Conservation (phyloP, 2,888 invertebrate genomes). For the Eupithecia inturbata region DNA sequence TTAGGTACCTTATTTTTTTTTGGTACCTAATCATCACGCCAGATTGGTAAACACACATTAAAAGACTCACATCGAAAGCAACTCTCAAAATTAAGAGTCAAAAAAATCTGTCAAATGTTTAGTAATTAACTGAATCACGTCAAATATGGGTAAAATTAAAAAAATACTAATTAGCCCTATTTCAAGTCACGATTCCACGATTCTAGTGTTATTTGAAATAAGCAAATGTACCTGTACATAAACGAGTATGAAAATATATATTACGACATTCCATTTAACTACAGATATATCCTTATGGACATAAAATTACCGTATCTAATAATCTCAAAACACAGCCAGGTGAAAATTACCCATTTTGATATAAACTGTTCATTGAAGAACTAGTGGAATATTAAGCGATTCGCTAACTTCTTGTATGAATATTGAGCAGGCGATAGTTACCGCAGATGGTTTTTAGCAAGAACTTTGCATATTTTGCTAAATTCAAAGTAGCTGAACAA, state of each 20-base stretch:
- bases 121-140: not conserved
- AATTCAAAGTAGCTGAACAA: not conserved
- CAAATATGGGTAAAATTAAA: not conserved
- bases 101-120: not conserved
- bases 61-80: not conserved
- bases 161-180: not conserved
- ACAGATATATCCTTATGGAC: not conserved
- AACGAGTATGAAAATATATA: not conserved
- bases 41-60: not conserved
- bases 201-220: not conserved
- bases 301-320: not conserved
- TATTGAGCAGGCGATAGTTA: constrained; percentile 50
- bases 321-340: not conserved
- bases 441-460: constrained; percentile 34
- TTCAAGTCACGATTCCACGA: not conserved
- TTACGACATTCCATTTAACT: not conserved
- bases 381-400: constrained; percentile 54
- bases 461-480: constrained; percentile 29
- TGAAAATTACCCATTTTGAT: constrained; percentile 35
- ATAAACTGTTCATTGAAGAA: constrained; percentile 47
- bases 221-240: not conserved
- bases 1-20: too few species aligned
- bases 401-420: constrained; percentile 52
- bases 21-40: not conserved
- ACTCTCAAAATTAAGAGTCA: not conserved